phyloP scores from a whole-genome alignment of 1,140 invertebrate genomes.

The Drosophila suzukii region DNA sequence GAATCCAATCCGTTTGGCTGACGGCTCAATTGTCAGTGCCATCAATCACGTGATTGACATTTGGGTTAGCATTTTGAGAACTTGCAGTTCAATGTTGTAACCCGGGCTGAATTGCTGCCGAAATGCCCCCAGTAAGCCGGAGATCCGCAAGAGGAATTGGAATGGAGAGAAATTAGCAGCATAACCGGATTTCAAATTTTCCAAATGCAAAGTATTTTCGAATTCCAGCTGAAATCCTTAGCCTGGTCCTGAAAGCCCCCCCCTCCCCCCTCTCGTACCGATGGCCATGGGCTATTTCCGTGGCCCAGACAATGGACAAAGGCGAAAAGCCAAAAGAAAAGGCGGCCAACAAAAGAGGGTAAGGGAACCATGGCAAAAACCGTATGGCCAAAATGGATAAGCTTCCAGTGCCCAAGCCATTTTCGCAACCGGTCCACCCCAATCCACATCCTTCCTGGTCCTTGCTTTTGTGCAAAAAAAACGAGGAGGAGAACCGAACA shows the following conservation, averaged over 20 bases:
- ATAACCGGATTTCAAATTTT: constrained; percentile 71
- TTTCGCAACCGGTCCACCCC: constrained; percentile 37
- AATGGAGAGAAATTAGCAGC: constrained; percentile 65
- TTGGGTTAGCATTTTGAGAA: constrained; percentile 47
- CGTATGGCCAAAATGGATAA: constrained; percentile 81
- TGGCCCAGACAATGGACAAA: constrained; percentile 54
- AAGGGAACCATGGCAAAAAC: constrained; percentile 47
- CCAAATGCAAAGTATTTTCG: constrained; percentile 74
- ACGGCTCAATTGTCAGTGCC: constrained; percentile 70
- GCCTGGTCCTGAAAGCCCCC: constrained; percentile 12
- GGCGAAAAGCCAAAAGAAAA: constrained; percentile 63
- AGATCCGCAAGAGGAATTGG: background rate
- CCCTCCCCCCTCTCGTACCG: background rate
- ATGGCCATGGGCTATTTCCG: constrained; percentile 53
- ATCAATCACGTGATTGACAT: constrained; percentile 76
- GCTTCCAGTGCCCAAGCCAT: constrained; percentile 52
- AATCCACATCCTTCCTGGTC: constrained; percentile 52
- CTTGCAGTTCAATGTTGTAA: constrained; percentile 52
- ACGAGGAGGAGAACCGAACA: background rate
- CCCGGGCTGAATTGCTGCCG: constrained; percentile 32
- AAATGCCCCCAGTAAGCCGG: constrained; percentile 21
- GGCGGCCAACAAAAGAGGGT: constrained; percentile 53
- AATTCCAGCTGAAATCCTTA: constrained; percentile 23
- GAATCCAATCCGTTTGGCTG: constrained; percentile 35
- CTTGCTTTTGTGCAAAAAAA: constrained; percentile 36